phyloP scores from a whole-genome alignment of 2,797 vertebrate genomes.

The Botia almorhae region DNA sequence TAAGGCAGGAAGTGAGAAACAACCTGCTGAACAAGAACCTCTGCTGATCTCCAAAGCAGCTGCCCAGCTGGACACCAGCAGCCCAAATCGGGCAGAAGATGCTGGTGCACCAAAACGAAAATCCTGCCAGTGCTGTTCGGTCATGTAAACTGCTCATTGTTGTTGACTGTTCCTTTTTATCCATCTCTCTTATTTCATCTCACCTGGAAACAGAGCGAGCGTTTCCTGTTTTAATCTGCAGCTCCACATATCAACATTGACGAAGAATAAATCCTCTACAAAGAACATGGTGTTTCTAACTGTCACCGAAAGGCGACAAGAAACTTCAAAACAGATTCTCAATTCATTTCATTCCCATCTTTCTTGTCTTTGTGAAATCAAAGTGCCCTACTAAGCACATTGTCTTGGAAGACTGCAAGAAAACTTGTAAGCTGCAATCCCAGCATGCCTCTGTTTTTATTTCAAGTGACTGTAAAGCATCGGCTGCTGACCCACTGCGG shows the following conservation, averaged over 20 bases:
- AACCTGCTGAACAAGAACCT: slow-evolving; percentile 66
- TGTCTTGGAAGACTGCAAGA: not conserved
- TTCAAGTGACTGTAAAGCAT: slow-evolving; percentile 4
- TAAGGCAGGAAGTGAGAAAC: slow-evolving; percentile 36
- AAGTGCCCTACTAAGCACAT: not conserved
- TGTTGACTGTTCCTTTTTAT: slow-evolving; percentile 25
- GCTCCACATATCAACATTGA: no score
- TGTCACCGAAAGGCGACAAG: no score
- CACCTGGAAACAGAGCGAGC: not conserved
- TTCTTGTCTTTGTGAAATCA: not conserved
- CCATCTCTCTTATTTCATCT: slow-evolving; percentile 10
- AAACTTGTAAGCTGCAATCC: slow-evolving; percentile 8
- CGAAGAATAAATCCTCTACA: no score
- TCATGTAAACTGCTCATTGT: slow-evolving; percentile 71
- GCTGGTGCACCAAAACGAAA: slow-evolving; percentile 64
- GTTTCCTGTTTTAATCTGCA: no score
- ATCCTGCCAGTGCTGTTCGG: slow-evolving; percentile 76
- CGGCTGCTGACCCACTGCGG: slow-evolving; percentile 3
- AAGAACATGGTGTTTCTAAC: no score
- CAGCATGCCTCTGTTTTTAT: slow-evolving; percentile 18
- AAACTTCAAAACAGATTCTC: not conserved
- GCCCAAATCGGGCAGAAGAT: slow-evolving; percentile 37
- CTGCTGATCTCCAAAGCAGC: slow-evolving; percentile 65
- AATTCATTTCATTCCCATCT: not conserved
- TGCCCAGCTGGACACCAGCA: slow-evolving; percentile 52